Evolutionary conservation across 2,888 invertebrate genomes (phyloP).

Genomic region (Torymus auratus): DNA sequence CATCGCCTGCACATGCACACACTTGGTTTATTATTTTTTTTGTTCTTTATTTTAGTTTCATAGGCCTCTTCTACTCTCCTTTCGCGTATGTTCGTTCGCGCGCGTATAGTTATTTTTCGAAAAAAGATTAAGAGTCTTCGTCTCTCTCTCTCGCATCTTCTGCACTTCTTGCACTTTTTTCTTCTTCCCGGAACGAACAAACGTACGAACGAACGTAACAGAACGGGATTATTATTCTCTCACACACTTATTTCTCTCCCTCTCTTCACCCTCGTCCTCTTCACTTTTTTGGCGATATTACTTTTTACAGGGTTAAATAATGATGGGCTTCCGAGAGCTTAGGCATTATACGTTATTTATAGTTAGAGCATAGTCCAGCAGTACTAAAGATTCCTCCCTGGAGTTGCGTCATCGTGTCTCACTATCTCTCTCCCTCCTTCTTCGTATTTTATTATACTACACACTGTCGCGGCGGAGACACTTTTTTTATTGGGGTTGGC

Average conservation of each 20-base stretch:
- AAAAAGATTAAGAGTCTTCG: constrained; percentile 47
- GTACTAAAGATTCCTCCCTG: constrained; percentile 54
- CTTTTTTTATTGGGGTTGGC: constrained; percentile 10
- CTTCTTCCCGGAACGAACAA: constrained; percentile 22
- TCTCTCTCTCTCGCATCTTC: constrained; percentile 40
- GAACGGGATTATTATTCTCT: constrained; percentile 14
- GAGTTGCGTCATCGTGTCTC: neutral
- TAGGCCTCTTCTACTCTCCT: constrained; percentile 53
- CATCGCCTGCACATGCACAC: constrained; percentile 22
- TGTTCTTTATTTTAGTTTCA: constrained; percentile 28
- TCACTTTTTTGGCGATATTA: constrained; percentile 49
- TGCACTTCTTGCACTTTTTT: constrained; percentile 29
- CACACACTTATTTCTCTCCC: neutral
- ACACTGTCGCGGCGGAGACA: constrained; percentile 22
- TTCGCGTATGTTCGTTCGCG: constrained; percentile 7
- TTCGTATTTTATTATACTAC: neutral
- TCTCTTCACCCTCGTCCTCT: too few relatives aligned
- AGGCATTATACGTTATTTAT: constrained; percentile 48
- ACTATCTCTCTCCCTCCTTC: neutral
- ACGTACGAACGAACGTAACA: constrained; percentile 31
- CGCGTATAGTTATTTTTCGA: constrained; percentile 4
- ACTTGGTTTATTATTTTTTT: constrained; percentile 6
- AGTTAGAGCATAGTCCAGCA: constrained; percentile 45
- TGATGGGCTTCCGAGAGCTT: constrained; percentile 48
- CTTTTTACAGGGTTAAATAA: constrained; percentile 52